Evolutionary conservation across 1,140 invertebrate genomes (phyloP).

Genomic region (Mycetomoellerius zeteki): DNA sequence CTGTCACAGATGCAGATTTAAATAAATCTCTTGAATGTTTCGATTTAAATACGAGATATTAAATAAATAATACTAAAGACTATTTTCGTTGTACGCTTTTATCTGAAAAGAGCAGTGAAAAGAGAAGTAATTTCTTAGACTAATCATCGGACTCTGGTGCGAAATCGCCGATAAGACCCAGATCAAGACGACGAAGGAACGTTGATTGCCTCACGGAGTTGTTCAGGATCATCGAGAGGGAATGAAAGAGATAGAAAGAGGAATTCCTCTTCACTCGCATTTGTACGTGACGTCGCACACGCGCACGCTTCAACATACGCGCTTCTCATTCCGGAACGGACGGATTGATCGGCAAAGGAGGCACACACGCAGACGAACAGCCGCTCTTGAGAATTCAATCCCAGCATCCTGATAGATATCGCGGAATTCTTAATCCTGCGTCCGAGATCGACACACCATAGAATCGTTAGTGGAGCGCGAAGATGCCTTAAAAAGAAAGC

Average conservation of each 20-base stretch:
- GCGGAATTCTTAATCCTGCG: slow-evolving; percentile 73
- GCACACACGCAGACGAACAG: slow-evolving; percentile 45
- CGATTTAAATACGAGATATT: background rate
- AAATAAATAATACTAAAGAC: background rate
- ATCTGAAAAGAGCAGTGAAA: slow-evolving; percentile 13
- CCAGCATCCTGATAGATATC: slow-evolving; percentile 57
- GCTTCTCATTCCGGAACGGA: slow-evolving; percentile 59
- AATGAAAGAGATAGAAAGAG: slow-evolving; percentile 6
- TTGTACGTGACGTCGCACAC: slow-evolving; percentile 71
- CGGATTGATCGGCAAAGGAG: slow-evolving; percentile 72
- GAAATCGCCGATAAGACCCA: slow-evolving; percentile 45
- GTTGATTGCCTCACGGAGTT: slow-evolving; percentile 65
- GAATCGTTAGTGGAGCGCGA: slow-evolving; percentile 50
- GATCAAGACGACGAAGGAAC: slow-evolving; percentile 45
- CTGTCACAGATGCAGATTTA: background rate
- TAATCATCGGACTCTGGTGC: slow-evolving; percentile 15
- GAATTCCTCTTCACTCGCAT: slow-evolving; percentile 63
- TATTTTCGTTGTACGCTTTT: background rate
- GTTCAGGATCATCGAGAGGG: slow-evolving; percentile 45
- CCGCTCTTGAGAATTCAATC: slow-evolving; percentile 72
- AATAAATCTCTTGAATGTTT: slow-evolving; percentile 6
- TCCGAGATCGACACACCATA: slow-evolving; percentile 51
- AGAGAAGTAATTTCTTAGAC: slow-evolving; percentile 29
- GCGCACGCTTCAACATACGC: slow-evolving; percentile 13
- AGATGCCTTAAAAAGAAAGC: slow-evolving; percentile 10